Evolutionary conservation across 2,888 invertebrate species (phyloP).

Genomic region (Folsomia candida): DNA sequence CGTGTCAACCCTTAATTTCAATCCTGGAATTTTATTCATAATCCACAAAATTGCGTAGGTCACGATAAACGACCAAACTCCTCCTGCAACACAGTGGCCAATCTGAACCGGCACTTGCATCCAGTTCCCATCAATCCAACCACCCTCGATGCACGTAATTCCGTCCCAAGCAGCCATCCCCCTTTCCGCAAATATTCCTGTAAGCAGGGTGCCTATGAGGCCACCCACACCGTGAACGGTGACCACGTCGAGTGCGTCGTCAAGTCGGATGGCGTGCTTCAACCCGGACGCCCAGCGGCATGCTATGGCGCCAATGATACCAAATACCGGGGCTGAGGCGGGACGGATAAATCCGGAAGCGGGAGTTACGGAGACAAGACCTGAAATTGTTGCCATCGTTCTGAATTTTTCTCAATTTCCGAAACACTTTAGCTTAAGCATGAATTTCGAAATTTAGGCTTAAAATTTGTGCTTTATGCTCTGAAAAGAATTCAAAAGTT

Average conservation of each 20-base stretch:
- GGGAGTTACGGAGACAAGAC: conserved; percentile 26
- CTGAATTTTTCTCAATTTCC: no score
- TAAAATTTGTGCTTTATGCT: no score
- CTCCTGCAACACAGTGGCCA: conserved; percentile 23
- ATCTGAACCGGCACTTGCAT: conserved; percentile 29
- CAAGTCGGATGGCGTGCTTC: conserved; percentile 24
- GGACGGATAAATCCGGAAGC: conserved; percentile 29
- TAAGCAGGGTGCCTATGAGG: conserved; percentile 40
- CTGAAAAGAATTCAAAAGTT: no score
- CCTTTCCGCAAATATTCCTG: conserved; percentile 44
- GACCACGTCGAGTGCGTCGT: conserved; percentile 42
- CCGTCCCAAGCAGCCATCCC: conserved; percentile 29
- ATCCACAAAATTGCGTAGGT: conserved; percentile 29
- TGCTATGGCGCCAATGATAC: conserved; percentile 33
- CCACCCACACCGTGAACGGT: conserved; percentile 42
- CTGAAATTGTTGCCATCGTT: no score
- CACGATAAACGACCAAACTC: conserved; percentile 27
- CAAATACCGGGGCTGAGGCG: conserved; percentile 31
- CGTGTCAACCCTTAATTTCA: conserved; percentile 23
- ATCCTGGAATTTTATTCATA: conserved; percentile 41
- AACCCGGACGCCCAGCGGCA: conserved; percentile 35
- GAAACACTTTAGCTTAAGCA: no score
- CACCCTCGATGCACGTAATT: conserved; percentile 14
- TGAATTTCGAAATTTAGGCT: no score
- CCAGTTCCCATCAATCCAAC: conserved; percentile 29